Conservation (phyloP, 2,797 vertebrate genomes). For the Galaxias olidus region DNA sequence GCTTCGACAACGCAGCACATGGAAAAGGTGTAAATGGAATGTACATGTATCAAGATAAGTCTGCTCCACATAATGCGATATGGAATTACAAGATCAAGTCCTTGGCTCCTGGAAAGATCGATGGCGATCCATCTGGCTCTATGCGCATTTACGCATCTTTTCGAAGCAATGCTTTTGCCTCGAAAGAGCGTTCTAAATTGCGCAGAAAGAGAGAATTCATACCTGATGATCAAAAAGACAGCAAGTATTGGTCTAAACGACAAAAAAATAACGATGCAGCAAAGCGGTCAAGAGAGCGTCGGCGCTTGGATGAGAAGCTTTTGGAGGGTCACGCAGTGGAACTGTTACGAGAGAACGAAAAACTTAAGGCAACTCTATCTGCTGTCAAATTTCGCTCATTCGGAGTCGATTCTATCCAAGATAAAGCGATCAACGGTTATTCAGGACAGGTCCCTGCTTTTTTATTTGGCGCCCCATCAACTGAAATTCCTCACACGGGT, state of each 20-base stretch:
- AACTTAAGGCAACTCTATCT: slow-evolving; percentile 53
- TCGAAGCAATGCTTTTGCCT: slow-evolving; percentile 3
- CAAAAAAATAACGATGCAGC: slow-evolving; percentile 68
- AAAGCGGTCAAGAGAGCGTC: slow-evolving; percentile 61
- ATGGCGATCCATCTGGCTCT: background rate
- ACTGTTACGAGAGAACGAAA: slow-evolving; percentile 62
- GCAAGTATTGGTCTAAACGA: slow-evolving; percentile 63
- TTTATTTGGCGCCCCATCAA: slow-evolving; percentile 1
- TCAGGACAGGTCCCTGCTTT: background rate
- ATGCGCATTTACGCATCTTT: slow-evolving; percentile 22
- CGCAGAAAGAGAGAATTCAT: slow-evolving; percentile 57
- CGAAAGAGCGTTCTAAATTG: background rate
- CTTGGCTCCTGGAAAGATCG: background rate
- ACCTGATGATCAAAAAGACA: slow-evolving; percentile 53
- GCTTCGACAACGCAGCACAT: background rate
- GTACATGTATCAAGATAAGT: background rate
- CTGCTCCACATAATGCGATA: background rate
- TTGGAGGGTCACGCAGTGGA: slow-evolving; percentile 52
- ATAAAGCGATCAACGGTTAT: background rate
- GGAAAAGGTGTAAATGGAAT: background rate
- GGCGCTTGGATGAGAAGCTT: slow-evolving; percentile 55
- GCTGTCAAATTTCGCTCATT: slow-evolving; percentile 35
- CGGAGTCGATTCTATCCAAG: background rate
- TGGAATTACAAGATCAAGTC: background rate
- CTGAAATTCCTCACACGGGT: background rate